Conservation (phyloP, 2,888 invertebrate species). For the Calameuta filiformis region DNA sequence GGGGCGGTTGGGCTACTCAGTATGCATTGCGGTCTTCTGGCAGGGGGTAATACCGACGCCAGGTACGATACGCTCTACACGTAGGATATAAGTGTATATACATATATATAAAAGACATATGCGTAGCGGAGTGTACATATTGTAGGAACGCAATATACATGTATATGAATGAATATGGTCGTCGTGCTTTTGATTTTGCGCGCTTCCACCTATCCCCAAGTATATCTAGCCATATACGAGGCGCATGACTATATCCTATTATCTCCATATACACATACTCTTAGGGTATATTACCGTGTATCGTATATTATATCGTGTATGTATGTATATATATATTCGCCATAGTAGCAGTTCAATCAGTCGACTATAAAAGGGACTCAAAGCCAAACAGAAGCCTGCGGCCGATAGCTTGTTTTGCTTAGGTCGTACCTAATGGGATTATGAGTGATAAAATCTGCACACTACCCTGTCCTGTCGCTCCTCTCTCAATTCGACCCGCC, state of each 20-base stretch:
- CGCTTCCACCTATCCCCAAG: not conserved
- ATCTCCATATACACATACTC: not conserved
- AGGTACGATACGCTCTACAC: not conserved
- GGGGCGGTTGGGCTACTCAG: constrained; percentile 56
- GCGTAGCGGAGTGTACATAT: not conserved
- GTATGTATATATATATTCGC: not conserved
- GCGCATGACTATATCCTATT: not conserved
- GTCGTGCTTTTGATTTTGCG: constrained; percentile 30
- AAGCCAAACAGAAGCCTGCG: constrained; percentile 19
- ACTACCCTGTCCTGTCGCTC: not conserved
- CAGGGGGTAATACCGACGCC: constrained; percentile 52
- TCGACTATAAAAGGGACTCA: constrained; percentile 21
- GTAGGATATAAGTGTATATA: constrained; percentile 21
- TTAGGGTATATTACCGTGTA: not conserved
- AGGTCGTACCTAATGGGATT: constrained; percentile 18
- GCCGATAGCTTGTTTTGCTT: constrained; percentile 6
- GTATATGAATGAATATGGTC: not conserved
- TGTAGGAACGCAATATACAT: not conserved
- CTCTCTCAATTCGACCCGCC: not conserved
- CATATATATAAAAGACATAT: not conserved
- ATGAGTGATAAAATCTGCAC: constrained; percentile 6
- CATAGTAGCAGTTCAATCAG: constrained; percentile 15
- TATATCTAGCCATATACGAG: no score
- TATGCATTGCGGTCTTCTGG: constrained; percentile 63
- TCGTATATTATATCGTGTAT: not conserved